A percentile compares a stretch with the other conserved stretches of the same genome.
Conservation (phyloP, 2,797 vertebrate species). For the Geotrypetes seraphini region DNA sequence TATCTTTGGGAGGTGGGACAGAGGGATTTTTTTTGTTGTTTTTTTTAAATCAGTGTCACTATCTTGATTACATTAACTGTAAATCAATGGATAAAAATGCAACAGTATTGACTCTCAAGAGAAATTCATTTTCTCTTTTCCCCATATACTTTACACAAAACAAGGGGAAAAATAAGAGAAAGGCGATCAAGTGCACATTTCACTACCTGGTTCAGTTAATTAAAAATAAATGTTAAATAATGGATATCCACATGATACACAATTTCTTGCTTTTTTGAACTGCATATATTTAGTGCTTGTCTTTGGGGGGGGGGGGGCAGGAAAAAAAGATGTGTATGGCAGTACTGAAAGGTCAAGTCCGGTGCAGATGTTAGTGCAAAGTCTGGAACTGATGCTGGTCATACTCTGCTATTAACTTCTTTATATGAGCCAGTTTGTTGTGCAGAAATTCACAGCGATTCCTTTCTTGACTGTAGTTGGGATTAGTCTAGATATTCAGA, state of each 20-base stretch:
- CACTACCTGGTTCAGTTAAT: neutral
- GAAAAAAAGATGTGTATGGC: conserved; percentile 1
- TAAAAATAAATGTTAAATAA: neutral
- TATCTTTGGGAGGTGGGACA: too few relatives aligned
- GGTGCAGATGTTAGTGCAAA: conserved; percentile 48
- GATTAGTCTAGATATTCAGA: conserved; percentile 81
- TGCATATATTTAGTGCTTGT: conserved; percentile 2
- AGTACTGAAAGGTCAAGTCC: conserved; percentile 12
- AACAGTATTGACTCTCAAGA: too few relatives aligned
- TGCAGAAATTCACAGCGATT: conserved; percentile 98
- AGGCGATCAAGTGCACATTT: neutral
- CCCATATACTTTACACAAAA: neutral
- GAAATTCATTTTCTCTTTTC: too few relatives aligned
- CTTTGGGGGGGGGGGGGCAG: too few relatives aligned
- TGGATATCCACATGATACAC: too few relatives aligned
- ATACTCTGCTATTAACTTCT: conserved; percentile 91
- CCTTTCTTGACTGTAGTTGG: conserved; percentile 95
- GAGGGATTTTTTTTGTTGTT: too few relatives aligned
- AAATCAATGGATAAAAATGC: too few relatives aligned
- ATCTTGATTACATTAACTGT: too few relatives aligned
- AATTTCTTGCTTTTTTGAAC: conserved; percentile 15
- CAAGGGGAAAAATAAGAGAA: neutral
- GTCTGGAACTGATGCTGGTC: conserved; percentile 88
- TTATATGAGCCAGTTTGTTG: conserved; percentile 97
- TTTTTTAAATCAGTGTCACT: too few relatives aligned